Evolutionary conservation across 2,113 vertebrate species (phyloP), one percentile per base, ranked within the genome.

Genomic region (Okapia johnstoni): DNA sequence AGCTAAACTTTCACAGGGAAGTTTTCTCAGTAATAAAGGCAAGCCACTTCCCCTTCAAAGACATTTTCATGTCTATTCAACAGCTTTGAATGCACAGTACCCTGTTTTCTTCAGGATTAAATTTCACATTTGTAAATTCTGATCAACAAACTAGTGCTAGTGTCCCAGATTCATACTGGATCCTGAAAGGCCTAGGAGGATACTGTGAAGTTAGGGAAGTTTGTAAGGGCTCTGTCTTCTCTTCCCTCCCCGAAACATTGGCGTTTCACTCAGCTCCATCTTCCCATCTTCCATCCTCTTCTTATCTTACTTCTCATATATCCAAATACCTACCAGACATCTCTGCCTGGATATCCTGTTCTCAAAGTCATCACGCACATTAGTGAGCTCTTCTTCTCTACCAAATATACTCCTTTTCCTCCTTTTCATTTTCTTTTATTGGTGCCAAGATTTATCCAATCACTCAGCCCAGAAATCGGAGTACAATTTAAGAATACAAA

Each of bases 1-100:
- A 97, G 66, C 76, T 85, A 36, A 94, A 85, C 28, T 95, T 93
- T 96, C 87, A 12, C 52, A 81, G 13, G 58, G 12, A 85, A 52
- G 5, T 87, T 89, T 96, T 91, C 92, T 88, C 61, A 88, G 73
- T 86, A 96, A 93, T 66, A 86, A 94, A 94, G 14, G 43, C 54
- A 94, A 97, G 73, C 33, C 85, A 93, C 60, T 92, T 30, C 21
- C 88, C 16, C 60, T 88, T 93, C 83, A 83, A 96, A 96, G 81
- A 79, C 85, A 61, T 95, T 96, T 94, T 85, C 25, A 83, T 73
- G 81, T 94, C 26, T 96, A 55, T 2, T 46, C 87, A 95, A 79
- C 19, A 66, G 73, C 57, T 91, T 94, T 86, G 76, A 36, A 94
- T 92, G n/a, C 16, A 46, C 26, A 85, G 19, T 61, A 84, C 55